Evolutionary conservation across 1,140 invertebrate genomes (phyloP), one percentile per base, ranked within the genome.

Genomic region (Batillaria attramentaria): DNA sequence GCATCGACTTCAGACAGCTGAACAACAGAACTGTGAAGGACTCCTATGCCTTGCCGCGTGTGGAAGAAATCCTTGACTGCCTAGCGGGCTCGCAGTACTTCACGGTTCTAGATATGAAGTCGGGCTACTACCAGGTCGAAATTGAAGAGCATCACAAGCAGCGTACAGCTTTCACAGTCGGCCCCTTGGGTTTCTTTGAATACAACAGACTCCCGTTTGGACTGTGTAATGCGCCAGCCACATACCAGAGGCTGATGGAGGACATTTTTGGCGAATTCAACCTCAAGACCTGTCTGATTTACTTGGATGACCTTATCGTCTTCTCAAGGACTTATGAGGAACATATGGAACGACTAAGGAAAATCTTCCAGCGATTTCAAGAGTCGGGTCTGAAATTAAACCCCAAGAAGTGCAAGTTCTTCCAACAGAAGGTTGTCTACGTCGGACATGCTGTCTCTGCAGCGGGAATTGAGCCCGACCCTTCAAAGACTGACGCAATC

Each of bases 101-200:
- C 69, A 85, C 78, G 24, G 72, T 77, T 13, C 54, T 87, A 16
- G 84, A 87, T 68, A 74, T 86, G 57, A 79, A 73, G 35, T 54
- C 39, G 4, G 88, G 87, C 2, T 91, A 85, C 72, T 88, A 89
- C 87, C 91, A 92, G 74, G 81, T 92, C 0, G 77, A 78, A 46
- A 72, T 93, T 8, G 70, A 89, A 24, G 80, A 81, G 65, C 62
- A 69, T n/a, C 78, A 80, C 60, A 69, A 69, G 35, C 6, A 35
- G 24, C 66, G 24, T 8, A 69, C 66, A 33, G 66, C 39, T 2
- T 69, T 69, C 66, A 31, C 66, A 13, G 66, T 69, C 8, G 3
- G 24, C 6, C 66, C 66, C 13, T 37, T 69, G 20, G 66, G 66
- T 5, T 66, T 66, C 65, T 66, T 20, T 66, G 65, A 66, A 31